Percentiles rank a stretch among this genome's conserved stretches.
These are phyloP conservation scores for Phenganax subtilis DNA, from an alignment of 92 coral and sea anemone genomes.

Conservation along the genomic window DNA sequence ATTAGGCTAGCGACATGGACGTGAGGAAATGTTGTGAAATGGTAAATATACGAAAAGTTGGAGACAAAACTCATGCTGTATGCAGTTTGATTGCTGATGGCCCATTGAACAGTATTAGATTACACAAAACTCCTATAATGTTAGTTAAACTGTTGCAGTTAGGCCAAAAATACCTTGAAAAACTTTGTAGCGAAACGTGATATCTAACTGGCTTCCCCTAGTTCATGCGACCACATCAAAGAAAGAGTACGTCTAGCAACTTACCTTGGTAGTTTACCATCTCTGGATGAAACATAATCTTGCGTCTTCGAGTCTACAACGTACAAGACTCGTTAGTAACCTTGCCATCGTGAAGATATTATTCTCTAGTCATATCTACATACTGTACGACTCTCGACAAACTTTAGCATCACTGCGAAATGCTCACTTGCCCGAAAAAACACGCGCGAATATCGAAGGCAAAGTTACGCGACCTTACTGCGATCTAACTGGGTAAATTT, in stretches of 20 bases:
- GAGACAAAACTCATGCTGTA: background rate
- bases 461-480: background rate
- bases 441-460: background rate
- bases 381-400: background rate
- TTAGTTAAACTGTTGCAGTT: constrained; percentile 6
- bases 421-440: background rate
- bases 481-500: background rate
- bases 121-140: constrained; percentile 13
- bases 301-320: constrained; percentile 13
- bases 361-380: constrained; percentile 11
- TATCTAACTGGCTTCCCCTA: background rate
- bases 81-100: constrained; percentile 38
- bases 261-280: constrained; percentile 23
- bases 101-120: constrained; percentile 36
- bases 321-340: background rate
- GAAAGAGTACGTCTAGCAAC: background rate
- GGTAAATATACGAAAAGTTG: background rate
- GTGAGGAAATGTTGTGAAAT: background rate
- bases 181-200: background rate
- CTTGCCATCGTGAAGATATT: background rate
- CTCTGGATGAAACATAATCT: constrained; percentile 22
- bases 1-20: background rate
- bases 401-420: background rate
- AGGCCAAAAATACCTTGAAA: constrained; percentile 5
- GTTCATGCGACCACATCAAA: background rate